Evolutionary conservation across 37 sponge, comb jelly and placozoan genomes (phyloP).

Genomic region (Aphrocallistes beatrix): DNA sequence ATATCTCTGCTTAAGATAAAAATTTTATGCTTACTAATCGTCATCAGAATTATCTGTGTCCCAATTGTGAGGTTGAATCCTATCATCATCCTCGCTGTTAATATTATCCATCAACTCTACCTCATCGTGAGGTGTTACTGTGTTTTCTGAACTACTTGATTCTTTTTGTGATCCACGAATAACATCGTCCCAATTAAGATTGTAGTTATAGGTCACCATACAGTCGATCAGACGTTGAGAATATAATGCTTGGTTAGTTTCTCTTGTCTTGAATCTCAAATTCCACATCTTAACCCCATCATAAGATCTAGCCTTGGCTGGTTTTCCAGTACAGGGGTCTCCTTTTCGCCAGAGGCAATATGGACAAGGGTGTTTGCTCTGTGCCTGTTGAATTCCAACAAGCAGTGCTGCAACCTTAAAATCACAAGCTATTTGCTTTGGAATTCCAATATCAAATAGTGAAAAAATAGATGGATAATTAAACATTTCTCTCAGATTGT

Average conservation of each 20-base stretch:
- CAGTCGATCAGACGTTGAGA: slow-evolving; percentile 1
- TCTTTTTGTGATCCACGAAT: neutral
- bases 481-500: neutral
- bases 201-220: slow-evolving; percentile 3
- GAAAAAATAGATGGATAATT: neutral
- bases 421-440: slow-evolving; percentile 14
- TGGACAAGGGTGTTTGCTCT: neutral
- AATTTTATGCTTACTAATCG: too few relatives aligned
- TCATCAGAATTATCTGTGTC: neutral
- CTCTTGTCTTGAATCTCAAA: slow-evolving; percentile 14
- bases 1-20: too few relatives aligned
- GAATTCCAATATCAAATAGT: slow-evolving; percentile 6
- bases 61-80: neutral
- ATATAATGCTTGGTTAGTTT: neutral
- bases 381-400: slow-evolving; percentile 13
- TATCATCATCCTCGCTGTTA: neutral
- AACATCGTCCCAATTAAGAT: neutral
- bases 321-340: neutral
- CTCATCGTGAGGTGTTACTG: neutral
- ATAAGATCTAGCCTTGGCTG: neutral
- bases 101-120: neutral
- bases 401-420: neutral
- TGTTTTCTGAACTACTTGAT: neutral
- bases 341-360: slow-evolving; percentile 11
- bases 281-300: neutral